Evolutionary conservation across 2,797 vertebrate genomes (phyloP).

Genomic region (Aselliscus stoliczkanus): DNA sequence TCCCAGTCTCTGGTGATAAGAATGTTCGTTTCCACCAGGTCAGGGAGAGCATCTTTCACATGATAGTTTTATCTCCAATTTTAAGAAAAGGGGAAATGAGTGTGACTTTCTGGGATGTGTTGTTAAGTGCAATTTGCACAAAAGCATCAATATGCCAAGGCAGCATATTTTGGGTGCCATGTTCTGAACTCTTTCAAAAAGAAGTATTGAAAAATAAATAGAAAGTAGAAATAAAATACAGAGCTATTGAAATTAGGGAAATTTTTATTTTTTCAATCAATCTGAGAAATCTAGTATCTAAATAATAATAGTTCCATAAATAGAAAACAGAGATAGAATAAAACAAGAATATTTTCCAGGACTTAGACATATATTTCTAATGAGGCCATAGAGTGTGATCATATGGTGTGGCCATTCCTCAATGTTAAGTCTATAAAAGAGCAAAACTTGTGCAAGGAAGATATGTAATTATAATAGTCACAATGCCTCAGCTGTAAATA

Average conservation of each 20-base stretch:
- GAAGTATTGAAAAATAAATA: background rate
- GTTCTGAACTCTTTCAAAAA: background rate
- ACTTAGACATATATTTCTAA: background rate
- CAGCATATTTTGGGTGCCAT: background rate
- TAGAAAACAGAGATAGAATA: background rate
- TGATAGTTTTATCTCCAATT: background rate
- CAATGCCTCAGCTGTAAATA: background rate
- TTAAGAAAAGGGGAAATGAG: background rate
- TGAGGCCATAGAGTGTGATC: background rate
- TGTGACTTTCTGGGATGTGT: background rate
- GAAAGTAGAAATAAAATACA: background rate
- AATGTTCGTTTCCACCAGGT: background rate
- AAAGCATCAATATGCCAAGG: background rate
- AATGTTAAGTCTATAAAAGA: background rate
- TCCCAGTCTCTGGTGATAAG: background rate
- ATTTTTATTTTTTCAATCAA: background rate
- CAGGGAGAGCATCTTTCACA: background rate
- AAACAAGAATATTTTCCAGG: constrained; percentile 1
- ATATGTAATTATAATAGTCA: background rate
- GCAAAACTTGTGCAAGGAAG: background rate
- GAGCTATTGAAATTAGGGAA: background rate
- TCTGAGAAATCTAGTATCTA: background rate
- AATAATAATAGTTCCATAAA: background rate
- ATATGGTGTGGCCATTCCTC: background rate
- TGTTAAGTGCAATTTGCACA: background rate